These are phyloP conservation scores for Chiloscyllium plagiosum DNA, from an alignment of 2,113 vertebrate genomes.

Conservation along the genomic window DNA sequence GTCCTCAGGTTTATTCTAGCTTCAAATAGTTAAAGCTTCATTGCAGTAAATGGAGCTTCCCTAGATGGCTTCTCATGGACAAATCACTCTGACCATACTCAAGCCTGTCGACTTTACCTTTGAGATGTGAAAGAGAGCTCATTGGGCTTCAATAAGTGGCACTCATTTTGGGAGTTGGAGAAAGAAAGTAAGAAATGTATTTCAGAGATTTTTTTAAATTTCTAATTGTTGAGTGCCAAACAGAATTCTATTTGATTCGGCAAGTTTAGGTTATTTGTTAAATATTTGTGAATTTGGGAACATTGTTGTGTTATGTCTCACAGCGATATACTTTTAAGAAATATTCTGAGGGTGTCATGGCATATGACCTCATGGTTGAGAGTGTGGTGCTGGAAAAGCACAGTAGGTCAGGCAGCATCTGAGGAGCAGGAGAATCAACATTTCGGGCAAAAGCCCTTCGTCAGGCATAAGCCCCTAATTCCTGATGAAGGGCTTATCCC, in stretches of 20 bases:
- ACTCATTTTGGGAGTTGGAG: neutral
- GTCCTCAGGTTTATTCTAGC: neutral
- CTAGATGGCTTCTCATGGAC: neutral
- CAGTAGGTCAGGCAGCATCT: no score
- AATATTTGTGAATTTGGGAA: neutral
- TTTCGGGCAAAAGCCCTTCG: no score
- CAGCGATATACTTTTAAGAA: neutral
- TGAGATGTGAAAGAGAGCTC: neutral
- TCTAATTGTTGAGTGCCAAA: neutral
- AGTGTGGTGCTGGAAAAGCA: no score
- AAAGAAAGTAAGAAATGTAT: neutral
- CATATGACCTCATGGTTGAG: no score
- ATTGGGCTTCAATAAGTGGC: no score
- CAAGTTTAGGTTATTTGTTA: neutral
- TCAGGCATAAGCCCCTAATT: no score
- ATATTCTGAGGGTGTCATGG: neutral
- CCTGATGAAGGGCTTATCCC: no score
- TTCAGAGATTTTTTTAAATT: neutral
- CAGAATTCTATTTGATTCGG: neutral
- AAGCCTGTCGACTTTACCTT: no score
- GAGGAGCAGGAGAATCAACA: no score
- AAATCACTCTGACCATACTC: neutral
- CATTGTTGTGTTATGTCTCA: no score
- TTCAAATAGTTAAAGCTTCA: neutral
- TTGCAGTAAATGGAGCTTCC: neutral